Conservation (phyloP, 2,888 invertebrate genomes). For the Steinernema hermaphroditum region DNA sequence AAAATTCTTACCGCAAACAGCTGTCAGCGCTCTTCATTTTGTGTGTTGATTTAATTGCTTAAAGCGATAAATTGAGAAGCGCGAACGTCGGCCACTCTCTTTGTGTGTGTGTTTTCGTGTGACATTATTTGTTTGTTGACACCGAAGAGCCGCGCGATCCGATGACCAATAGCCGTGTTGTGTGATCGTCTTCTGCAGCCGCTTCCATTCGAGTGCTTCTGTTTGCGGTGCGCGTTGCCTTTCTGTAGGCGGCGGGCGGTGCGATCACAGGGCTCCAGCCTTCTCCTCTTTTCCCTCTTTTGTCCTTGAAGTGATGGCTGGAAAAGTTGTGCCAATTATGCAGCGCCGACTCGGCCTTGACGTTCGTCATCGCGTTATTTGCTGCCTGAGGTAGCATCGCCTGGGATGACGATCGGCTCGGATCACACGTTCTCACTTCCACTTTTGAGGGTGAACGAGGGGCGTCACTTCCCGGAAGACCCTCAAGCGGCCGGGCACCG, state of each 20-base stretch:
- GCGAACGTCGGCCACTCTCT: not conserved
- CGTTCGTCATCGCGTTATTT: conserved; percentile 16
- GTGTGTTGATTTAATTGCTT: conserved; percentile 16
- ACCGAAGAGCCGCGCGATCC: not conserved
- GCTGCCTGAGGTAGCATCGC: conserved; percentile 6
- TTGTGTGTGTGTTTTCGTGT: not conserved
- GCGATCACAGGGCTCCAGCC: not conserved
- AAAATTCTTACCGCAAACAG: conserved; percentile 18
- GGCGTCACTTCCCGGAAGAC: not conserved
- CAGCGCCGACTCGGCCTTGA: conserved; percentile 7
- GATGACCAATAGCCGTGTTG: conserved; percentile 23
- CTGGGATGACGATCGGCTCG: too few species aligned
- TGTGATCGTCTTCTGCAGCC: not conserved
- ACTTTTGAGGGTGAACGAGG: not conserved
- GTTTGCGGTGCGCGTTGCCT: conserved; percentile 1
- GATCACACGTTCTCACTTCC: not conserved
- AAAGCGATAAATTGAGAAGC: not conserved
- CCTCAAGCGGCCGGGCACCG: not conserved
- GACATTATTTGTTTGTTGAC: not conserved
- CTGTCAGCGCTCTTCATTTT: conserved; percentile 1
- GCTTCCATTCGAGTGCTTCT: conserved; percentile 22
- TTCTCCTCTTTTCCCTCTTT: not conserved
- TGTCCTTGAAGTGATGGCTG: not conserved
- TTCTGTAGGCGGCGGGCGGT: not conserved
- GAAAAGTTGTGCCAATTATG: conserved; percentile 17